A percentile compares a stretch with the other conserved stretches of the same genome.
Conservation (phyloP, 1,140 invertebrate species). For the Protaetia brevitarsis region DNA sequence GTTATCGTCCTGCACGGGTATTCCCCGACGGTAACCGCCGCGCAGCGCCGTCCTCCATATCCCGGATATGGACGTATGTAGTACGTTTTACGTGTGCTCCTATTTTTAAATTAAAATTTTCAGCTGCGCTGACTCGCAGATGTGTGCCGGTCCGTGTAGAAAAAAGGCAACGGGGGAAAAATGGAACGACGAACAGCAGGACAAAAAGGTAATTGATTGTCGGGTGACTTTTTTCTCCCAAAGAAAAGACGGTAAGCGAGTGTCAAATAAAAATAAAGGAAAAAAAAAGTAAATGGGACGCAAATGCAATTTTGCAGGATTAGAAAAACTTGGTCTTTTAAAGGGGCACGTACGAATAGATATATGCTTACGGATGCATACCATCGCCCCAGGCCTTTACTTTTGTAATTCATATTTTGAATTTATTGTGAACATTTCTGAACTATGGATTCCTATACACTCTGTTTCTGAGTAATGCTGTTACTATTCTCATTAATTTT, state of each 20-base stretch:
- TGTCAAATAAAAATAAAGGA: not conserved
- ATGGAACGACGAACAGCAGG: not conserved
- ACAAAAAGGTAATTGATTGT: slow-evolving; percentile 5
- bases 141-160: not conserved
- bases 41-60: not conserved
- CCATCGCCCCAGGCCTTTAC: too few relatives aligned
- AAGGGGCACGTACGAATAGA: too few relatives aligned
- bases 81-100: slow-evolving; percentile 1
- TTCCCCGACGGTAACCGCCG: not conserved
- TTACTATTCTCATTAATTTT: too few relatives aligned
- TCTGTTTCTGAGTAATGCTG: too few relatives aligned
- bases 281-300: not conserved
- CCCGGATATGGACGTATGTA: not conserved
- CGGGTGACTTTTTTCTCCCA: not conserved
- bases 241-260: not conserved
- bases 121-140: not conserved
- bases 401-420: too few relatives aligned
- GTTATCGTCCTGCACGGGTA: slow-evolving; percentile 16
- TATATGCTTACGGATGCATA: too few relatives aligned
- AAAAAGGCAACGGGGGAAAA: not conserved
- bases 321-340: not conserved
- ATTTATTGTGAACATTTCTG: too few relatives aligned
- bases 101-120: slow-evolving; percentile 17
- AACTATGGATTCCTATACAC: too few relatives aligned
- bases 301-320: not conserved